phyloP scores from a whole-genome alignment of 2,113 vertebrate genomes.

The Azemiops feae region DNA sequence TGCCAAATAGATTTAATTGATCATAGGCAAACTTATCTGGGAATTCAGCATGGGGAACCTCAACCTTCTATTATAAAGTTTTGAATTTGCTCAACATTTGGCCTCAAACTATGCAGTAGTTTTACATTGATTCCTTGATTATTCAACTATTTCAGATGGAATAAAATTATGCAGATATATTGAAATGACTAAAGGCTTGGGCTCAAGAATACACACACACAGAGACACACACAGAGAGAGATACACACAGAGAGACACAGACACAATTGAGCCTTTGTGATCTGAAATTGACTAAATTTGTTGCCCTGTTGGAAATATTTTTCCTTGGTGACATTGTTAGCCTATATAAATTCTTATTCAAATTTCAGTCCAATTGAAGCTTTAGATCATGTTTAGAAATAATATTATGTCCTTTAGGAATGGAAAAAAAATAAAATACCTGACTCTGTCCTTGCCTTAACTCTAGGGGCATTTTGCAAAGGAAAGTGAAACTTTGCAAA shows the following conservation, averaged over 20 bases:
- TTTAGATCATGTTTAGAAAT: conserved; percentile 2
- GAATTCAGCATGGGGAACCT: background rate
- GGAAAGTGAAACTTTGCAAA: conserved; percentile 37
- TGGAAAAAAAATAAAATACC: conserved; percentile 21
- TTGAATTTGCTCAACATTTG: conserved; percentile 12
- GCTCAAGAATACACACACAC: background rate
- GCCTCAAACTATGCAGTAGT: background rate
- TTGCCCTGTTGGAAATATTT: background rate
- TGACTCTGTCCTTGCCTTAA: conserved; percentile 39
- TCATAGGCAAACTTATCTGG: conserved; percentile 21
- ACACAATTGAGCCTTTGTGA: background rate
- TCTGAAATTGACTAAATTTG: background rate
- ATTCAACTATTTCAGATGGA: background rate
- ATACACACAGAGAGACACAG: no score
- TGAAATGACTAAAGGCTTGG: background rate
- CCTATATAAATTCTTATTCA: background rate
- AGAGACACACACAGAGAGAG: background rate
- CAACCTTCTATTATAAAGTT: background rate
- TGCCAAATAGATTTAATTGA: conserved; percentile 41
- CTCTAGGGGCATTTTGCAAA: background rate
- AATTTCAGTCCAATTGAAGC: background rate
- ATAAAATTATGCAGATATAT: background rate
- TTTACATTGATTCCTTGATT: background rate
- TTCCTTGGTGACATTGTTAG: background rate
- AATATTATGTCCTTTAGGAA: background rate